Conservation (phyloP, 2,113 vertebrate species). For the Nerophis ophidion region DNA sequence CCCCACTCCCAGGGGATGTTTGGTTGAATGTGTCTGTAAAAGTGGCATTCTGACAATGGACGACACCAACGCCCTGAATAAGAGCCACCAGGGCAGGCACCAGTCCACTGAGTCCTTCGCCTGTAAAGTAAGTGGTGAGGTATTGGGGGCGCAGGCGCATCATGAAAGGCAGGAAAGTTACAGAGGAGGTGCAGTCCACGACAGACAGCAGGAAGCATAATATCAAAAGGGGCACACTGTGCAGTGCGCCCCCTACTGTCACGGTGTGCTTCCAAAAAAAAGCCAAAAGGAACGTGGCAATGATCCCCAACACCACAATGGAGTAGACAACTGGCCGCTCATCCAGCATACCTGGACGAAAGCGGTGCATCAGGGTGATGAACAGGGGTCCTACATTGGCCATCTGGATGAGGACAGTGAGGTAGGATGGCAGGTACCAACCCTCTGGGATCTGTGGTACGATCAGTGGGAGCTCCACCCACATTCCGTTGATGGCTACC, state of each 20-base stretch:
- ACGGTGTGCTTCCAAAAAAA: slow-evolving; percentile 72
- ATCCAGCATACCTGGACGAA: slow-evolving; percentile 62
- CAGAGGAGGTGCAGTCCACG: slow-evolving; percentile 84
- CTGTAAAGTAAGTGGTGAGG: slow-evolving; percentile 76
- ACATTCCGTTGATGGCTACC: slow-evolving; percentile 84
- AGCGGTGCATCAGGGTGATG: slow-evolving; percentile 74
- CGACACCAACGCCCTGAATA: slow-evolving; percentile 73
- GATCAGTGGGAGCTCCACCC: slow-evolving; percentile 80
- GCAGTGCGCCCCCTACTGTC: slow-evolving; percentile 37
- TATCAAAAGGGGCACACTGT: slow-evolving; percentile 71
- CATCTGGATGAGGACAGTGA: slow-evolving; percentile 79
- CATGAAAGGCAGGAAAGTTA: slow-evolving; percentile 85
- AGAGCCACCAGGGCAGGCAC: slow-evolving; percentile 76
- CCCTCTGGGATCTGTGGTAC: slow-evolving; percentile 68
- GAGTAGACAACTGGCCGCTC: slow-evolving; percentile 71
- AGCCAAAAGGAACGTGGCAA: slow-evolving; percentile 74
- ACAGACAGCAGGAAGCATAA: slow-evolving; percentile 77
- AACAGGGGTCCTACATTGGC: slow-evolving; percentile 78
- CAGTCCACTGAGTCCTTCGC: slow-evolving; percentile 80
- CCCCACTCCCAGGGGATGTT: slow-evolving; percentile 16
- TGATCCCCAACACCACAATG: slow-evolving; percentile 65
- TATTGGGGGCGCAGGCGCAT: slow-evolving; percentile 70
- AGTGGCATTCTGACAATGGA: slow-evolving; percentile 66
- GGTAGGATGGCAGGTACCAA: slow-evolving; percentile 79
- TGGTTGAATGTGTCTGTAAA: slow-evolving; percentile 13